Evolutionary conservation across 2,797 vertebrate genomes (phyloP).

Genomic region (Anguilla marmorata): DNA sequence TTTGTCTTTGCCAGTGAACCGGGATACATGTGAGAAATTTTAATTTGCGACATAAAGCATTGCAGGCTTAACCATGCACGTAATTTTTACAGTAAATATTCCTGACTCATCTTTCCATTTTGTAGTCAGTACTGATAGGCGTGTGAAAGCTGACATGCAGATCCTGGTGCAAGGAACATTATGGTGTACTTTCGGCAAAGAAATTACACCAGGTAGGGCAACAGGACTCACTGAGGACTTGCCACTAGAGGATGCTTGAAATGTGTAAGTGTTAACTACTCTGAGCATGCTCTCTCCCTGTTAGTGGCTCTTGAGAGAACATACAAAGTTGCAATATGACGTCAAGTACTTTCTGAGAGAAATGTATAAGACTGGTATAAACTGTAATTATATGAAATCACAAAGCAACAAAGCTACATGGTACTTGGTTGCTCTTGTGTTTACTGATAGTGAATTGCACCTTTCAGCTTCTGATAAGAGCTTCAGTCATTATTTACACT

Average conservation of each 20-base stretch:
- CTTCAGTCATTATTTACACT: slow-evolving; percentile 1
- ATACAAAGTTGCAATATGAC: neutral
- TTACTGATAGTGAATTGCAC: neutral
- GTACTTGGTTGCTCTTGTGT: neutral
- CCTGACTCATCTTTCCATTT: neutral
- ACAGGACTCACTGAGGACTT: neutral
- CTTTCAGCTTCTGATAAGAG: neutral
- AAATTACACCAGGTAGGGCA: neutral
- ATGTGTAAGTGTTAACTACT: neutral
- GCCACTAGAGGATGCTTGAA: neutral
- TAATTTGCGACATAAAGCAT: neutral
- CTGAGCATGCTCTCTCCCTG: neutral
- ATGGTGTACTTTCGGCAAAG: neutral
- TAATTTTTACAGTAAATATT: neutral
- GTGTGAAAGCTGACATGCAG: neutral
- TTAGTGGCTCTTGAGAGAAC: neutral
- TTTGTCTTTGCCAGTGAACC: neutral
- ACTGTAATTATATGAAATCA: neutral
- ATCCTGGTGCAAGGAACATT: neutral
- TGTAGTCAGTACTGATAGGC: neutral
- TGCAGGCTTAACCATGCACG: neutral
- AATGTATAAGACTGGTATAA: neutral
- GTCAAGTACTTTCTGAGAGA: neutral
- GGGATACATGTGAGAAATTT: neutral
- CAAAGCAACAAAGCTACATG: neutral